Percentiles rank a stretch among this genome's conserved stretches.
Conservation (phyloP, 1,140 invertebrate species). For the Dinothrombium tinctorium region DNA sequence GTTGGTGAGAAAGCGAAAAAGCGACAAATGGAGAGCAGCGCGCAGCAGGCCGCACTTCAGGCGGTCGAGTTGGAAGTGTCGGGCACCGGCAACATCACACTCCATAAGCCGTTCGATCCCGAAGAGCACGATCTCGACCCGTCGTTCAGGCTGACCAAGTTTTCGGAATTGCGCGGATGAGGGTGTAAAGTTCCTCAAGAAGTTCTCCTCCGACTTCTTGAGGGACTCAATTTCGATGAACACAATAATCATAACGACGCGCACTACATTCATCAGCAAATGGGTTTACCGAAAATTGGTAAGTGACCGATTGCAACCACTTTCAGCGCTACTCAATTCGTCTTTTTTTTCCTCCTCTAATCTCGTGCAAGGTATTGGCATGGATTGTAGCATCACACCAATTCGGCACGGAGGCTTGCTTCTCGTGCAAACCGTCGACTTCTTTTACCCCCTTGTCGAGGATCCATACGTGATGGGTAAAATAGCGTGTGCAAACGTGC, state of each 20-base stretch:
- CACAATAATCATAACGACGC: conserved; percentile 5
- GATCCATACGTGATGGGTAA: conserved; percentile 98
- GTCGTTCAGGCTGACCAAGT: conserved; percentile 81
- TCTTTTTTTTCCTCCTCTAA: too few species aligned
- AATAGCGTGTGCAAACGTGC: conserved; percentile 93
- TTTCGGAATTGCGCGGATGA: conserved; percentile 93
- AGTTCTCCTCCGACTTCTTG: conserved; percentile 77
- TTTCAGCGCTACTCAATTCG: too few species aligned
- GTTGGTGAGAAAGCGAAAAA: too few species aligned
- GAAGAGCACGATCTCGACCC: conserved; percentile 72
- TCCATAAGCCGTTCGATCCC: conserved; percentile 72
- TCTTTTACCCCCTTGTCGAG: conserved; percentile 93
- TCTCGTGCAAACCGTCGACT: conserved; percentile 91
- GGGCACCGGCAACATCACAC: background rate
- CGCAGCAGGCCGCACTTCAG: background rate
- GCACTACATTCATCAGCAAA: conserved; percentile 11
- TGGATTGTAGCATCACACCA: conserved; percentile 70
- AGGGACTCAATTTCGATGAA: conserved; percentile 47
- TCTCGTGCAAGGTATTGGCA: conserved; percentile 34
- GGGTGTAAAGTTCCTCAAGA: conserved; percentile 98
- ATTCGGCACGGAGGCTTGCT: conserved; percentile 75
- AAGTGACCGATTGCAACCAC: too few species aligned
- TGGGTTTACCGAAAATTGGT: conserved; percentile 8
- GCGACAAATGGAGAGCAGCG: background rate
- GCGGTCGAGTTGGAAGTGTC: conserved; percentile 3